phyloP scores from a whole-genome alignment of 2,888 invertebrate genomes.

The Ptycholaimellus sp. region DNA sequence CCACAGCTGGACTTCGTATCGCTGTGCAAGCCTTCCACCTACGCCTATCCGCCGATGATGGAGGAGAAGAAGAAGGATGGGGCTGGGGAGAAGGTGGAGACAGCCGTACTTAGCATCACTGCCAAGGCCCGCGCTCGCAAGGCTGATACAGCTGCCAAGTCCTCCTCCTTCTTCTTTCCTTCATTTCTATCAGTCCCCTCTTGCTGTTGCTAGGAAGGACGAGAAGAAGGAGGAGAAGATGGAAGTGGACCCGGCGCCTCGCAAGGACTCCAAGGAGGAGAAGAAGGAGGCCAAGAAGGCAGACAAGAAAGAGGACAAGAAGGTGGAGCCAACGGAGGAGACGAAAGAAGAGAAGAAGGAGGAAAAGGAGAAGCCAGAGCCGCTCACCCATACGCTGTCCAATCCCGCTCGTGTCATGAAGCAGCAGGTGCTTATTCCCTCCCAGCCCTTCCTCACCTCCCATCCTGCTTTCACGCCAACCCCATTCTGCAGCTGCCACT shows the following conservation, averaged over 20 bases:
- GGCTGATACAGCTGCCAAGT: slow-evolving; percentile 55
- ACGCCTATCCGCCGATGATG: slow-evolving; percentile 81
- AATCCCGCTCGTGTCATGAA: slow-evolving; percentile 86
- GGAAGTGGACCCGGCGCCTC: slow-evolving; percentile 28
- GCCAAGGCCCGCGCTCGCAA: slow-evolving; percentile 47
- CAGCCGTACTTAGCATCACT: slow-evolving; percentile 85
- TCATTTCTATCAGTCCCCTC: not conserved
- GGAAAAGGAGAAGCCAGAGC: slow-evolving; percentile 37
- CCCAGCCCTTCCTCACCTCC: not conserved
- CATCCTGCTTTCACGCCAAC: slow-evolving; percentile 1
- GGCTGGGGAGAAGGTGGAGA: slow-evolving; percentile 85
- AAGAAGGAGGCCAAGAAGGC: not conserved
- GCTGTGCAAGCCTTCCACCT: slow-evolving; percentile 72
- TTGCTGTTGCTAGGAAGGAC: slow-evolving; percentile 10
- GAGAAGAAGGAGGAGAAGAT: slow-evolving; percentile 29
- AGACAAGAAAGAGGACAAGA: slow-evolving; percentile 5
- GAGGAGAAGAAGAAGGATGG: slow-evolving; percentile 97
- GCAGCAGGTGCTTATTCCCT: slow-evolving; percentile 40
- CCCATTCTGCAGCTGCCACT: slow-evolving; percentile 32
- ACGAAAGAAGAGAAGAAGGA: slow-evolving; percentile 3
- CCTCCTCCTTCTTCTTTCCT: not conserved
- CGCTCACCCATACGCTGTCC: slow-evolving; percentile 61
- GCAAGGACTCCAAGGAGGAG: not conserved
- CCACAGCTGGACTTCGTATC: slow-evolving; percentile 64
- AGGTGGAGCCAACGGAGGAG: slow-evolving; percentile 6